Percentiles rank a stretch among this genome's conserved stretches.
Conservation (phyloP, 2,113 vertebrate species). For the Prolemur simus region DNA sequence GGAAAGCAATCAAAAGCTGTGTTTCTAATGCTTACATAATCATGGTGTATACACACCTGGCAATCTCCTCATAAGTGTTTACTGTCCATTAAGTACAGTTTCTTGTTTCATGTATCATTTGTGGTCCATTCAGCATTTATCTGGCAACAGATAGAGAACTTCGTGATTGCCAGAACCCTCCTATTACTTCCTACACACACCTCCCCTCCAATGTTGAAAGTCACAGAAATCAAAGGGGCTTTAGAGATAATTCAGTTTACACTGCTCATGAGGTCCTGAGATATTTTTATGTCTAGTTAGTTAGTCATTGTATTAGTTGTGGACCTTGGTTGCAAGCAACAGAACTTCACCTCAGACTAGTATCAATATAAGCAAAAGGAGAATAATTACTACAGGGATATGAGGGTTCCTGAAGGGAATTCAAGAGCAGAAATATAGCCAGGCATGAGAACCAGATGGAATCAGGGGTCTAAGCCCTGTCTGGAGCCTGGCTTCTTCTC, state of each 20-base stretch:
- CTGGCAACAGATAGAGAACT: background rate
- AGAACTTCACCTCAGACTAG: background rate
- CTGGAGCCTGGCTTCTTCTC: background rate
- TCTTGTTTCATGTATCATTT: slow-evolving; percentile 1
- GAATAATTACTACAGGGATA: background rate
- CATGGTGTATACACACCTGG: background rate
- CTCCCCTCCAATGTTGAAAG: too few relatives aligned
- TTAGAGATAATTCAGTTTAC: background rate
- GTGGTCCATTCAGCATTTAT: background rate
- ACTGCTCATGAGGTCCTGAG: background rate
- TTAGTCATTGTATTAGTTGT: background rate
- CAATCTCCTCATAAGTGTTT: background rate
- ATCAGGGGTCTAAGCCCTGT: background rate
- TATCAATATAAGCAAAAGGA: background rate
- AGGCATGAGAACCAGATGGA: background rate
- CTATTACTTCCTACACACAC: background rate
- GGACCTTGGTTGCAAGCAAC: background rate
- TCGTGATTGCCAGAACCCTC: background rate
- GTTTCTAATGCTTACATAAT: background rate
- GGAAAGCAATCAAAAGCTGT: slow-evolving; percentile 5
- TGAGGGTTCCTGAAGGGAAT: background rate
- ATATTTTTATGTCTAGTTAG: background rate
- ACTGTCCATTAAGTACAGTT: background rate
- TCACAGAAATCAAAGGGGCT: background rate
- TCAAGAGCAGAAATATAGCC: background rate